Percentiles rank a stretch among this genome's conserved stretches.
phyloP scores from a whole-genome alignment of 1,140 invertebrate species.

The Carposina sasakii region DNA sequence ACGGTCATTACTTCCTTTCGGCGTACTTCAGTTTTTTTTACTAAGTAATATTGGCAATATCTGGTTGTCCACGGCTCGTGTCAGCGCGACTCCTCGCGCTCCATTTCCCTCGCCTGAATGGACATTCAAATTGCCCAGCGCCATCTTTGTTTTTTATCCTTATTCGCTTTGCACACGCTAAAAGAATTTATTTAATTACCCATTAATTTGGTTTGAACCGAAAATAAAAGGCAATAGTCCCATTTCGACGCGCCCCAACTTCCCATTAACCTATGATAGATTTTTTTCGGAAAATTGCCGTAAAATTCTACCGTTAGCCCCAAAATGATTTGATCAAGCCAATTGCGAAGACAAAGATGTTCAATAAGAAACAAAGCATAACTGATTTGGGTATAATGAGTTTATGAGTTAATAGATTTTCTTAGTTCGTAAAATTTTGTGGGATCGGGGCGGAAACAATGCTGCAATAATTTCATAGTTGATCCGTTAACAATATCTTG shows the following conservation, averaged over 20 bases:
- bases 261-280: conserved; percentile 32
- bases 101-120: conserved; percentile 53
- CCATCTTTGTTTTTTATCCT: conserved; percentile 51
- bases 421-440: conserved; percentile 32
- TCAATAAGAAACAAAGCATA: conserved; percentile 62
- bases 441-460: conserved; percentile 52
- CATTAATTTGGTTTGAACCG: no score
- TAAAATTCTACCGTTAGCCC: conserved; percentile 37
- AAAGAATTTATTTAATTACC: background rate
- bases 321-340: conserved; percentile 36
- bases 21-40: no score
- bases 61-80: conserved; percentile 47
- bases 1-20: no score
- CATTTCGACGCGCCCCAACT: conserved; percentile 34
- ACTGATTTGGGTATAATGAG: conserved; percentile 50
- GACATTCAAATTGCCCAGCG: conserved; percentile 52
- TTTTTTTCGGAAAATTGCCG: conserved; percentile 49
- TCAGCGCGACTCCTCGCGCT: conserved; percentile 40
- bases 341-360: conserved; percentile 65
- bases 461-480: conserved; percentile 61
- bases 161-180: conserved; percentile 26
- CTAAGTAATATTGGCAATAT: conserved; percentile 38
- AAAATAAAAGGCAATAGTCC: conserved; percentile 34
- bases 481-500: conserved; percentile 58
- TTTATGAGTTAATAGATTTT: conserved; percentile 54